These are phyloP conservation scores for Phaedon cochleariae DNA, from an alignment of 2,888 invertebrate genomes.

Conservation along the genomic window DNA sequence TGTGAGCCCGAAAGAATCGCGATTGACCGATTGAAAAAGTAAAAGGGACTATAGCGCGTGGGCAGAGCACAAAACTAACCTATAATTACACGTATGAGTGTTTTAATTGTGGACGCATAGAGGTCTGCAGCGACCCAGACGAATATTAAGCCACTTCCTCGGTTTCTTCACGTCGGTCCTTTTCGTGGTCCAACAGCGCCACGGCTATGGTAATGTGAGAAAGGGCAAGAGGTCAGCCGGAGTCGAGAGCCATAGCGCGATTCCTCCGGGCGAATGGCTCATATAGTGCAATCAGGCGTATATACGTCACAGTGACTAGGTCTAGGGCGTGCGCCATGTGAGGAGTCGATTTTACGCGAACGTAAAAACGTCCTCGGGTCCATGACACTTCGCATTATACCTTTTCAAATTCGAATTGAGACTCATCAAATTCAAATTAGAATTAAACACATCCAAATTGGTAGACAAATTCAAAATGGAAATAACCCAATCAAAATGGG, in stretches of 20 bases:
- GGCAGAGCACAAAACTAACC: conserved; percentile 60
- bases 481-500: too few relatives aligned
- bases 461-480: too few relatives aligned
- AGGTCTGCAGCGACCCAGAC: conserved; percentile 54
- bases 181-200: conserved; percentile 55
- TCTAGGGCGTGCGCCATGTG: neutral
- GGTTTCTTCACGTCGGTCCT: conserved; percentile 44
- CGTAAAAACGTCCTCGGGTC: too few relatives aligned
- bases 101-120: conserved; percentile 62
- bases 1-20: conserved; percentile 17
- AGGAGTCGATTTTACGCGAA: neutral
- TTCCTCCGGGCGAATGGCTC: conserved; percentile 56
- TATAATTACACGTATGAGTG: conserved; percentile 62
- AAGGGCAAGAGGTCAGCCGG: conserved; percentile 61
- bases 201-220: conserved; percentile 62
- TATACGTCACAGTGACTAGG: too few relatives aligned
- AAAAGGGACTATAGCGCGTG: conserved; percentile 57
- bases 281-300: conserved; percentile 49
- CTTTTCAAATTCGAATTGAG: too few relatives aligned
- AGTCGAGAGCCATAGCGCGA: conserved; percentile 58
- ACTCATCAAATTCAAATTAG: too few relatives aligned
- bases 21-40: conserved; percentile 53
- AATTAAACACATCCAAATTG: too few relatives aligned
- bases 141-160: conserved; percentile 25
- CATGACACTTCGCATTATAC: too few relatives aligned